A percentile compares a stretch with the other conserved stretches of the same genome.
Evolutionary conservation across 2,888 invertebrate species (phyloP).

Genomic region (Glyphotaelius pellucidus): DNA sequence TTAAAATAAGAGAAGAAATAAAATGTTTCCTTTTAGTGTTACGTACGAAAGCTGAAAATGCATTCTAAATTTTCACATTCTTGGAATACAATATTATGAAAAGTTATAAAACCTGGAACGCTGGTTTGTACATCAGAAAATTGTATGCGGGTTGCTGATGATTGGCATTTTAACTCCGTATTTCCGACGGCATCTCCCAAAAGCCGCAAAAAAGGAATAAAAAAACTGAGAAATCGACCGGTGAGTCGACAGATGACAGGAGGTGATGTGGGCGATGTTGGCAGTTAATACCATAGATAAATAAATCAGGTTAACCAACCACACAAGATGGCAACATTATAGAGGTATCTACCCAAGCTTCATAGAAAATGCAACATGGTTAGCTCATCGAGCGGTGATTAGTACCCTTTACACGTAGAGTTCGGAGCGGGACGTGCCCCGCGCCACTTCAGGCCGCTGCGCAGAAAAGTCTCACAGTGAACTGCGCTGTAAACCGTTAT

Average conservation of each 20-base stretch:
- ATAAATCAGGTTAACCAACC: not conserved
- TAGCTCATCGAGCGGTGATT: too few relatives aligned
- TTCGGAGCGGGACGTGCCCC: too few relatives aligned
- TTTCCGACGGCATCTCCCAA: not conserved
- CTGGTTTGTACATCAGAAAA: not conserved
- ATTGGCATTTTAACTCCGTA: not conserved
- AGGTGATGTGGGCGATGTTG: slow-evolving; percentile 2
- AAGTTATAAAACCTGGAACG: not conserved
- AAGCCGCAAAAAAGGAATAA: not conserved
- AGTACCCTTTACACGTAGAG: too few relatives aligned
- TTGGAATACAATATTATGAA: not conserved
- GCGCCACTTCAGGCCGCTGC: too few relatives aligned
- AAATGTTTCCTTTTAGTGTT: not conserved
- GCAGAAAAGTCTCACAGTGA: too few relatives aligned
- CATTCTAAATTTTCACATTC: not conserved
- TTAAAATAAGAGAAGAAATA: not conserved
- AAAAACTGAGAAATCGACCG: not conserved
- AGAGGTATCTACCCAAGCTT: not conserved
- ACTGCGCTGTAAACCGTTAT: too few relatives aligned
- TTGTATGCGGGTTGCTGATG: not conserved
- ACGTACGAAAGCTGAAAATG: not conserved
- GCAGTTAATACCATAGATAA: not conserved
- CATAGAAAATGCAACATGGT: too few relatives aligned
- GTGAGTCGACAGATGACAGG: not conserved
- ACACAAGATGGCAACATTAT: not conserved